phyloP scores from a whole-genome alignment of 2,113 vertebrate species.

The Lasiurus borealis region DNA sequence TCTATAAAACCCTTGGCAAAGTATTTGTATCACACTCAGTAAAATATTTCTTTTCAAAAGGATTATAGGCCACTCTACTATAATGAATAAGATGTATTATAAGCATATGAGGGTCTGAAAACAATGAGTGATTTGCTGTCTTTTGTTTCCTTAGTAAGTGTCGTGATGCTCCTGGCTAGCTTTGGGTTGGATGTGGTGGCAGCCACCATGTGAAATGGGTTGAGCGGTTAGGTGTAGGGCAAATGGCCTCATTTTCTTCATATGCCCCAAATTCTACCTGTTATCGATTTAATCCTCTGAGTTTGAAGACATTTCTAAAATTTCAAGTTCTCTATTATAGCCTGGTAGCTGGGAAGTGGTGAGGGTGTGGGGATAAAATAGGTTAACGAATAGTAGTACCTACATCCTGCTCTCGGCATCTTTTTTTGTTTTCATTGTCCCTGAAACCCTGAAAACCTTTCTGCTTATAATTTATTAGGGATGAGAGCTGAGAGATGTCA shows the following conservation, averaged over 20 bases:
- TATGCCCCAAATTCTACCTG: neutral
- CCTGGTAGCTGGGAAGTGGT: neutral
- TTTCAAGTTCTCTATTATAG: neutral
- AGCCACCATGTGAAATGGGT: neutral
- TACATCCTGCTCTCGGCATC: neutral
- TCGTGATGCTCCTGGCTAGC: neutral
- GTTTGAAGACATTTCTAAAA: neutral
- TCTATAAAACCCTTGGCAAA: neutral
- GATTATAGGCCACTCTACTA: neutral
- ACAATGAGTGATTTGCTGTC: neutral
- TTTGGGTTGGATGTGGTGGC: neutral
- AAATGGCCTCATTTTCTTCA: neutral
- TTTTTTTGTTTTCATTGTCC: constrained; percentile 30
- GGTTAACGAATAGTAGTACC: neutral
- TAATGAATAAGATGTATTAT: neutral
- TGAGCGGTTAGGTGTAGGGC: neutral
- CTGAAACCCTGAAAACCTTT: neutral
- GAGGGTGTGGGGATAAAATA: neutral
- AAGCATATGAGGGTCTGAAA: neutral
- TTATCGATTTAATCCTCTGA: neutral
- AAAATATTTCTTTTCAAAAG: neutral
- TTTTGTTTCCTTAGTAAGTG: neutral
- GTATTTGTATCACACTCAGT: neutral
- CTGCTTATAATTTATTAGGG: neutral
- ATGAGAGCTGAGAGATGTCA: neutral